These are phyloP conservation scores for Lacerta bilineata DNA, from an alignment of 2,797 vertebrate genomes.

Conservation along the genomic window DNA sequence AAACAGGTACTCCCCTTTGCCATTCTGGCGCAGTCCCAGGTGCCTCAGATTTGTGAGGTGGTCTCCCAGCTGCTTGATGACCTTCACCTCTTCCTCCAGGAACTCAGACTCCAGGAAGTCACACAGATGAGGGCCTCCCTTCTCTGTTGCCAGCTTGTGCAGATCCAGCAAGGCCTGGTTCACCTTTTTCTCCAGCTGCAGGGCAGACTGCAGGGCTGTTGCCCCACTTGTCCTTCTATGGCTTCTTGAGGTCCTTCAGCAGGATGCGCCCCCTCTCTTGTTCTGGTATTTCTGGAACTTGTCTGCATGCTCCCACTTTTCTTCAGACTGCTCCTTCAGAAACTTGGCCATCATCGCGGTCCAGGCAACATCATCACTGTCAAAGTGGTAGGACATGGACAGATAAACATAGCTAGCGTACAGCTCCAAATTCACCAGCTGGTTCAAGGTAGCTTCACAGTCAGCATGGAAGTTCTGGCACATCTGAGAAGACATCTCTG, in stretches of 20 bases:
- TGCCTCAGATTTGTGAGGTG: constrained; percentile 66
- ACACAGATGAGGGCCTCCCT: constrained; percentile 69
- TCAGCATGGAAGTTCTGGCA: not conserved
- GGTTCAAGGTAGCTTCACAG: not conserved
- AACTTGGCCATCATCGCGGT: constrained; percentile 79
- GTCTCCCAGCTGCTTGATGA: constrained; percentile 74
- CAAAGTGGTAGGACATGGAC: constrained; percentile 76
- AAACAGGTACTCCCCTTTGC: constrained; percentile 28
- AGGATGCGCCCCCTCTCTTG: constrained; percentile 65
- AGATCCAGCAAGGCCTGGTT: constrained; percentile 77
- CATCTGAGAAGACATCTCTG: not conserved
- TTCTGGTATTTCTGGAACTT: constrained; percentile 83
- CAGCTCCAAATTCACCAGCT: not conserved
- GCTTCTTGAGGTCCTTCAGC: constrained; percentile 66
- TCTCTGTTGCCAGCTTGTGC: constrained; percentile 66
- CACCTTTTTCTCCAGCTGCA: constrained; percentile 71
- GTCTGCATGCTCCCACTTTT: constrained; percentile 81
- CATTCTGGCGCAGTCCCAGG: constrained; percentile 49
- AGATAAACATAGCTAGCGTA: constrained; percentile 83
- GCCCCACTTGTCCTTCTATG: constrained; percentile 73
- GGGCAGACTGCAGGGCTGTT: constrained; percentile 67
- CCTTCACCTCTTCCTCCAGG: constrained; percentile 71
- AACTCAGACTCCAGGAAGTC: constrained; percentile 76
- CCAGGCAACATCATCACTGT: constrained; percentile 82
- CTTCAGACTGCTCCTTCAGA: constrained; percentile 82